phyloP scores from a whole-genome alignment of 1,140 invertebrate species.

The Asobara japonica region DNA sequence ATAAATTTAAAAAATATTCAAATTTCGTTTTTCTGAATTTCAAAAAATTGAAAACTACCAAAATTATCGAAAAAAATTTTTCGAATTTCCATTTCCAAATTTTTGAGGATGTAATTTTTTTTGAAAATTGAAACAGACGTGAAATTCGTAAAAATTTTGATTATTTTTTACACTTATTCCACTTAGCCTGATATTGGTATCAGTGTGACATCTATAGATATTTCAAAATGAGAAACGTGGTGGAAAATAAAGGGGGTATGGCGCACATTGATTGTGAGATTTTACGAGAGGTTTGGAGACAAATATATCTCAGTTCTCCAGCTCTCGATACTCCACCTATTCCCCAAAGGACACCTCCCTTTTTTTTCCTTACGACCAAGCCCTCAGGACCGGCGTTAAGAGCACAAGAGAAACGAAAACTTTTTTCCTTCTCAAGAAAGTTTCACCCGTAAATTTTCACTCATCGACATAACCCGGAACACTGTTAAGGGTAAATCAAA shows the following conservation, averaged over 20 bases:
- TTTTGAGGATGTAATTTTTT: too few species aligned
- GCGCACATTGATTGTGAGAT: slow-evolving; percentile 2
- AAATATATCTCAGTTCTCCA: slow-evolving; percentile 8
- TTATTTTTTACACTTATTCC: too few species aligned
- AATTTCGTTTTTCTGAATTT: too few species aligned
- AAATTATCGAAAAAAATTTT: too few species aligned
- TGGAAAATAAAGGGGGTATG: not conserved
- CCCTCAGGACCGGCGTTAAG: not conserved
- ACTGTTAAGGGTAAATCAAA: too few species aligned
- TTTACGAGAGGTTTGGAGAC: slow-evolving; percentile 1
- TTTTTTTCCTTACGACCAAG: not conserved
- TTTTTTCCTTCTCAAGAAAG: not conserved
- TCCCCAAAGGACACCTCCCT: not conserved
- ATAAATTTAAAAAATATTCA: too few species aligned
- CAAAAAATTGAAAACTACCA: too few species aligned
- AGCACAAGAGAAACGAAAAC: not conserved
- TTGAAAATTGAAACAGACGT: too few species aligned
- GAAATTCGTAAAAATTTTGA: too few species aligned
- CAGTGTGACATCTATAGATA: not conserved
- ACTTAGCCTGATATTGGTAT: not conserved
- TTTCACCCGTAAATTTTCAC: not conserved
- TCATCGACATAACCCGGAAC: not conserved
- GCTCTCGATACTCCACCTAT: not conserved
- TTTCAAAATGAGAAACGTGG: not conserved
- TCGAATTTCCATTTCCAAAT: too few species aligned